Conservation (phyloP, 2,797 vertebrate genomes). For the Malurus splendens region DNA sequence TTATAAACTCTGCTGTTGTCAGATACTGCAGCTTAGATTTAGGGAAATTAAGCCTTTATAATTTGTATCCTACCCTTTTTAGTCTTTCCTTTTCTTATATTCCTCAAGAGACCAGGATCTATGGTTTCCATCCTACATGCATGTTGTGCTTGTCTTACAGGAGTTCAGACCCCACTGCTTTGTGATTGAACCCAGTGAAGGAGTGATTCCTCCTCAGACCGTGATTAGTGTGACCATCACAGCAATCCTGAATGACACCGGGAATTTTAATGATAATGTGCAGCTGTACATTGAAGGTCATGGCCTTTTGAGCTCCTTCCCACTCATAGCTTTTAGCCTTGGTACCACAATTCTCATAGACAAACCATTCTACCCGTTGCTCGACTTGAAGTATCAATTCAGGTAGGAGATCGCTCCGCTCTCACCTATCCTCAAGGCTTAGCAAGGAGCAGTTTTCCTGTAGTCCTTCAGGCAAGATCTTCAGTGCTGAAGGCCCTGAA, state of each 20-base stretch:
- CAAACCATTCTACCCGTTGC: conserved; percentile 73
- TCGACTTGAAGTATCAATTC: conserved; percentile 83
- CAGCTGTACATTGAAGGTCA: conserved; percentile 70
- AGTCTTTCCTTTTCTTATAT: neutral
- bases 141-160: conserved; percentile 63
- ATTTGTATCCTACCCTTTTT: neutral
- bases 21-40: neutral
- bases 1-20: neutral
- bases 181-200: conserved; percentile 76
- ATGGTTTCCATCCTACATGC: neutral
- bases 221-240: conserved; percentile 71
- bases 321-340: conserved; percentile 71
- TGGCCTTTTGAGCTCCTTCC: conserved; percentile 49
- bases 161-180: conserved; percentile 61
- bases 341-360: conserved; percentile 85
- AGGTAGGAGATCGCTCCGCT: conserved; percentile 68
- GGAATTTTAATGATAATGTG: conserved; percentile 72
- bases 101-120: neutral
- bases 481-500: neutral
- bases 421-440: accelerated
- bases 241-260: conserved; percentile 77
- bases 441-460: neutral
- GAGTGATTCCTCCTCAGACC: conserved; percentile 69
- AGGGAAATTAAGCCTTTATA: neutral
- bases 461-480: neutral